Evolutionary conservation across 2,888 invertebrate genomes (phyloP).

Genomic region (Gryllus longicercus): DNA sequence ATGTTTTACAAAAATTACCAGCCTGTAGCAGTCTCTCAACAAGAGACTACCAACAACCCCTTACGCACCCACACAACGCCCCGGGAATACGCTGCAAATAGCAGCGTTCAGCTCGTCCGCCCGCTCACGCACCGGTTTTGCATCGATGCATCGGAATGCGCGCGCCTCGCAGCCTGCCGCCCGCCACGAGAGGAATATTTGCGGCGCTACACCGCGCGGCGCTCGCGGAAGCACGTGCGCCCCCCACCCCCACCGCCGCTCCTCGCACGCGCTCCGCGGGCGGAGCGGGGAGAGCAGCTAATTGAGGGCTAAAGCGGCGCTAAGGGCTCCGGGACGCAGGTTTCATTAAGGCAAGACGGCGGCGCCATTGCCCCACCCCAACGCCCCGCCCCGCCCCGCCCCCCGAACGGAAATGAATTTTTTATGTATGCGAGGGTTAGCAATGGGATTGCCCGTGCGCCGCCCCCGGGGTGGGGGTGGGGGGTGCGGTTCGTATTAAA

Average conservation of each 20-base stretch:
- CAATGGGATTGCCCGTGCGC: neutral
- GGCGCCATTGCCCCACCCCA: neutral
- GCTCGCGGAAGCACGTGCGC: too few relatives aligned
- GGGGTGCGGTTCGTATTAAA: neutral
- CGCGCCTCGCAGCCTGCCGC: too few relatives aligned
- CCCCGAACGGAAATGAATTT: neutral
- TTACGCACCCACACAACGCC: too few relatives aligned
- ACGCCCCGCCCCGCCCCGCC: neutral
- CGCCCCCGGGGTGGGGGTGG: neutral
- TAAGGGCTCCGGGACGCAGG: neutral
- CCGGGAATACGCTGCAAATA: too few relatives aligned
- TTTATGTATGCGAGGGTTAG: slow-evolving; percentile 2
- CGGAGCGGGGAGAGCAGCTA: neutral
- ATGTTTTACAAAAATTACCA: too few relatives aligned
- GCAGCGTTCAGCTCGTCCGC: too few relatives aligned
- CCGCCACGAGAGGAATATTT: too few relatives aligned
- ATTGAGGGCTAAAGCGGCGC: neutral
- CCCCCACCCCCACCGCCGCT: neutral
- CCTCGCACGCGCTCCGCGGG: neutral
- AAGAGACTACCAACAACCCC: too few relatives aligned
- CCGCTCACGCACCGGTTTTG: too few relatives aligned
- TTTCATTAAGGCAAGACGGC: neutral
- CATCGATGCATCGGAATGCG: too few relatives aligned
- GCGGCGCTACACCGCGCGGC: too few relatives aligned
- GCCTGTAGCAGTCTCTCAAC: too few relatives aligned